Base-by-base conservation (phyloP, 2,113 vertebrate species). In the Fregetta grallaria region DNA sequence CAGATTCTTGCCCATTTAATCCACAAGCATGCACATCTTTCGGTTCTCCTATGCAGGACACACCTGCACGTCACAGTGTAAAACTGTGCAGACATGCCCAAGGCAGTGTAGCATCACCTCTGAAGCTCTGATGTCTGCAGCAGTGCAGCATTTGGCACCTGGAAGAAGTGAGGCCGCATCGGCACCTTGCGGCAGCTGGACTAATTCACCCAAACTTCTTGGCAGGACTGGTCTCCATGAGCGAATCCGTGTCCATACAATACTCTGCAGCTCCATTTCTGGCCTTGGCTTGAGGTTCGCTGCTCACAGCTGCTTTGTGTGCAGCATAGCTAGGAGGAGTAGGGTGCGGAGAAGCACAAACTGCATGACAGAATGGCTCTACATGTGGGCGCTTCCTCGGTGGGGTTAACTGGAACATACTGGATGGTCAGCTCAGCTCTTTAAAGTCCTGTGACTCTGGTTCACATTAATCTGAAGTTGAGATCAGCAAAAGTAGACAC, bases 361-460 rank as follows among this genome's bases (percentile, higher is more conserved):
- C 52, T 62, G 61, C 47, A 38, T n/a, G 61, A 14, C n/a, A 67
- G 72, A 49, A 53, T 26, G 30, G 34, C 42, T 56, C 61, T 90
- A 21, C 15, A 10, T 4, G 1, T 40, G 38, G 32, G 25, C 2
- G 0, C 71, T 80, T 55, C 49, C 49, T 89, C 30, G 1, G 1
- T 47, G 47, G 36, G 5, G 6, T 83, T 86, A 47, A 32, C 44
- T 68, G 38, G 59, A 61, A 8, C 23, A 18, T 18, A 20, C 40
- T 42, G 75, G 44, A 19, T 59, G 53, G 68, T 55, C 85, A 73
- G 55, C 59, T 84, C n/a, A 42, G 42, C 44, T 79, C 27, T 84
- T 73, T 11, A 19, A 76, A 62, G 23, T 38, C 20, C 36, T 3
- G 1, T 66, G 30, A 30, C 49, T 80, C 25, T 27, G 42, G 32